Conservation (phyloP, 2,797 vertebrate genomes). For the Liasis olivaceus region DNA sequence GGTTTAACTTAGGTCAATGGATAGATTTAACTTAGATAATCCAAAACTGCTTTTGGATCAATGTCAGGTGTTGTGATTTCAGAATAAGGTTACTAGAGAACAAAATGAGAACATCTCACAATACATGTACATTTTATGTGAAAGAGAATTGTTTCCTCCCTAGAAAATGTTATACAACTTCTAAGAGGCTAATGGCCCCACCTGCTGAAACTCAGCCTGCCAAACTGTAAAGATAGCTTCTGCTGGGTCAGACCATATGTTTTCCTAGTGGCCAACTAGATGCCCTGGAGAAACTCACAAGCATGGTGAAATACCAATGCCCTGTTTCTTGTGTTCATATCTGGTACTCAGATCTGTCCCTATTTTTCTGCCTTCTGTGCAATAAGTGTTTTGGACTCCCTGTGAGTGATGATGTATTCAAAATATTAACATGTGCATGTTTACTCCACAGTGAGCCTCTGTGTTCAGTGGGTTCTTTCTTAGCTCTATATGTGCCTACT, state of each 20-base stretch:
- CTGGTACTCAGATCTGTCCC: background rate
- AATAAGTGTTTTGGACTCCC: background rate
- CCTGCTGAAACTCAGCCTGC: background rate
- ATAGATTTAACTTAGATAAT: background rate
- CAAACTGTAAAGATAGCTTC: background rate
- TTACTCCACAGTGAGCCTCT: background rate
- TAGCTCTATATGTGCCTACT: background rate
- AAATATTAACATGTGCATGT: slow-evolving; percentile 10
- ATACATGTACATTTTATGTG: background rate
- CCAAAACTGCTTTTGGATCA: background rate
- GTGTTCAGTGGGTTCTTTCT: background rate
- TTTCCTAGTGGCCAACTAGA: background rate
- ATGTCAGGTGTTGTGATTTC: background rate
- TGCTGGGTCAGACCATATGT: background rate
- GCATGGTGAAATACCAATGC: background rate
- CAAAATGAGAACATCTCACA: slow-evolving; percentile 10
- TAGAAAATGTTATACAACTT: background rate
- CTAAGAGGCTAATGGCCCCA: background rate
- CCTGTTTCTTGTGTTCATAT: background rate
- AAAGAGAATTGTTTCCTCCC: background rate
- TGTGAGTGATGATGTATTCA: background rate
- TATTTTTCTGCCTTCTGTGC: background rate
- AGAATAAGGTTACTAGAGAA: slow-evolving; percentile 26
- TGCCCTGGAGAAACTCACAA: background rate
- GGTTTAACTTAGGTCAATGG: too few species aligned